These are phyloP conservation scores for Dioctria rufipes DNA, from an alignment of 2,888 invertebrate species.

Conservation along the genomic window DNA sequence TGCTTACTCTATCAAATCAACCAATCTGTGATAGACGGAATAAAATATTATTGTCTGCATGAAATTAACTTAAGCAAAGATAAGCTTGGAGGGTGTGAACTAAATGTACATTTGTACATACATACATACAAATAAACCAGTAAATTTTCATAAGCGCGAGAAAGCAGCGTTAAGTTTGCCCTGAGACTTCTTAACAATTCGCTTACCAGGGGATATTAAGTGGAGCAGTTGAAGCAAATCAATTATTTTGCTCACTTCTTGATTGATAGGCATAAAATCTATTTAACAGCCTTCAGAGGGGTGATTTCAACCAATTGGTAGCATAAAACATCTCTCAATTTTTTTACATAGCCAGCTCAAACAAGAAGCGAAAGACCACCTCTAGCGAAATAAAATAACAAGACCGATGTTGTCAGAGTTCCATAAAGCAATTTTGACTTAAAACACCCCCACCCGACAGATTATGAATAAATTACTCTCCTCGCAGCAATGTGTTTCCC, in stretches of 20 bases:
- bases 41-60: not conserved
- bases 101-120: too few species aligned
- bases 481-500: constrained; percentile 22
- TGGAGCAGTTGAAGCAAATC: constrained; percentile 36
- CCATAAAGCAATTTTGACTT: constrained; percentile 8
- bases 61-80: too few species aligned
- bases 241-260: constrained; percentile 50
- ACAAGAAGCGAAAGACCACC: not conserved
- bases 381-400: constrained; percentile 38
- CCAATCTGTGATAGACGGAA: too few species aligned
- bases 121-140: not conserved
- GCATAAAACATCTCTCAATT: not conserved
- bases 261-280: constrained; percentile 52
- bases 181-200: not conserved
- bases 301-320: constrained; percentile 2
- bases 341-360: not conserved
- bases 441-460: constrained; percentile 25
- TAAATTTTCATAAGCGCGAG: not conserved
- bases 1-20: too few species aligned
- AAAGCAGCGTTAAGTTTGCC: not conserved
- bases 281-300: constrained; percentile 38
- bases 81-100: too few species aligned
- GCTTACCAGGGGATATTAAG: not conserved
- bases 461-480: constrained; percentile 48
- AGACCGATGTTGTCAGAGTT: not conserved